Evolutionary conservation across 2,113 vertebrate genomes (phyloP), one percentile per base, ranked within the genome.

Genomic region (Actenoides hombroni): DNA sequence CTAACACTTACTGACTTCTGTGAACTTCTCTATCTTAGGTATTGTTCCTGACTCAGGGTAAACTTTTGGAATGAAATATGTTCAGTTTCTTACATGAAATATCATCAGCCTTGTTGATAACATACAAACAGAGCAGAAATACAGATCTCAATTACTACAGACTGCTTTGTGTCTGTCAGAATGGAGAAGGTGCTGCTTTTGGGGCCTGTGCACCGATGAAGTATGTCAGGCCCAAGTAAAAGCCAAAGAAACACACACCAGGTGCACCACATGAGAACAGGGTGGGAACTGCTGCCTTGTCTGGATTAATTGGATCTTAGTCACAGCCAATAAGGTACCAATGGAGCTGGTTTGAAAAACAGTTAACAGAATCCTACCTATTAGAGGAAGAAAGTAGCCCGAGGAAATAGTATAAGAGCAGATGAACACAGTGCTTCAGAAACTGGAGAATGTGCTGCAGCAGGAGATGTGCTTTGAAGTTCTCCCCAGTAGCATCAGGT

Each of bases 361-460:
- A 53, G 35, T 20, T 51, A 76, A 65, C 20, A 48, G 60, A 53
- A n/a, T 37, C 37, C 54, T 26, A n/a, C 8, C 81, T 51, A 60
- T 51, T 31, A 83, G 78, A 26, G 63, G 53, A 57, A 39, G 11
- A 15, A 29, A 74, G 42, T 20, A 7, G 80, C 56, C 21, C 40
- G 37, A 18, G 83, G 69, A 48, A 35, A 26, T 4, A 61, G 6
- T 31, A 26, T 48, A 51, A 54, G 88, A 74, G 40, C 11, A 59
- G 60, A n/a, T 28, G 44, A 88, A 26, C 9, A 33, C 8, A 49
- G 24, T 2, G 1, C 16, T 8, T 90, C 5, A 40, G 40, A 3
- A 31, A 5, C 0, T 35, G 29, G 11, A 16, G 39, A 6, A 9
- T 44, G 7, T 11, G 3, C 11, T 56, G 17, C 11, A 61, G 29